Base-by-base conservation (phyloP, 2,888 invertebrate species). In the Fragum sueziense region DNA sequence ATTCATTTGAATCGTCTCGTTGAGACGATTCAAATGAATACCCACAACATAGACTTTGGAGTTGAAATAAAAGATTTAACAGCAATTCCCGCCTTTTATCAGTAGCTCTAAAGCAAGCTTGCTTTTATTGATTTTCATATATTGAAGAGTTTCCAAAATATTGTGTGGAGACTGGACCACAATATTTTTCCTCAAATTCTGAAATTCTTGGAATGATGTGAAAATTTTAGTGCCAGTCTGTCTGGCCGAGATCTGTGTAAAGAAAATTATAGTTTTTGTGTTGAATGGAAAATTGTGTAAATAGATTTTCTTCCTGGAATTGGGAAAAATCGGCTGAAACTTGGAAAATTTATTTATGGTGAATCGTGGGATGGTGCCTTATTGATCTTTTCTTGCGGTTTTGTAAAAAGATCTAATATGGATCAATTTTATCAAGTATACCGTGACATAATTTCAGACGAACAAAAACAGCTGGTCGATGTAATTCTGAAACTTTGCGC, bases 121-220 rank as follows among this genome's bases (percentile, higher is more conserved):
- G 65, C 25, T 65, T 41, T 25, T 65, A 65, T 65, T 65, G 65
- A 65, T 65, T 65, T 65, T 41, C 65, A 65, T 65, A 47, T n/a
- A 65, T 65, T 65, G 65, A 65, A 65, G 65, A 65, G 65, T 65
- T 37, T 65, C 65, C 61, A 37, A 65, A 65, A 65, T n/a, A n/a
- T 34, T 41, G 22, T 41, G 7, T 65, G 34, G 41, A 41, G 65
- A 65, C 65, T 65, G 65, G 65, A n/a, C 41, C 22, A 41, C 37
- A 47, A 47, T 20, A 9, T n/a, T n/a, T n/a, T n/a, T n/a, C n/a
- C n/a, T n/a, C n/a, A n/a, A n/a, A n/a, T n/a, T n/a, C n/a, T n/a
- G n/a, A n/a, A 47, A 20, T 47, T 47, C 47, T 9, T 4, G 3
- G 47, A 47, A 47, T 2, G 14, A n/a, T 47, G 47, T 47, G 47